A percentile compares a stretch with the other conserved stretches of the same genome.
These are phyloP conservation scores for Boloria euphrosyne DNA, from an alignment of 2,888 invertebrate genomes.

Conservation along the genomic window DNA sequence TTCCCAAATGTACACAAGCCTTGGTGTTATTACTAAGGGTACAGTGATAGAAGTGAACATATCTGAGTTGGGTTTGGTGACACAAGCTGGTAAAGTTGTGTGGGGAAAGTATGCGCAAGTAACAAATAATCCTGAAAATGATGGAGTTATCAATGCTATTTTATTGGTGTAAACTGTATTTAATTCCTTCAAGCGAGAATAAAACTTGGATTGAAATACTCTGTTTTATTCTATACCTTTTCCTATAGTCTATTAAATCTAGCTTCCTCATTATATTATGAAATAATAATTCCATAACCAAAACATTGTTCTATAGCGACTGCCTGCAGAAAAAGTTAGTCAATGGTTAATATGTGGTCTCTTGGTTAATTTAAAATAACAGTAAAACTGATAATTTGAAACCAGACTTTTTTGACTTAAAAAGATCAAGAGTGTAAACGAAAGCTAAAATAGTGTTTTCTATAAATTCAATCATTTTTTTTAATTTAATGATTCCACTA, in stretches of 20 bases:
- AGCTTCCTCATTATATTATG: not conserved
- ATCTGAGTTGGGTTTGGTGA: slow-evolving; percentile 98
- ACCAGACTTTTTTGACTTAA: too few species aligned
- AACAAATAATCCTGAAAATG: slow-evolving; percentile 99
- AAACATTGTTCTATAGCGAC: too few species aligned
- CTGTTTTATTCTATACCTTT: slow-evolving; percentile 26
- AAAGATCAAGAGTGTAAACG: too few species aligned
- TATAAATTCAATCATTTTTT: too few species aligned
- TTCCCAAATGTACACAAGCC: slow-evolving; percentile 97
- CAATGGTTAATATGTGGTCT: too few species aligned
- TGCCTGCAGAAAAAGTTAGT: too few species aligned
- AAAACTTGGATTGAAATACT: slow-evolving; percentile 34
- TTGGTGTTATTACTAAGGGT: slow-evolving; percentile 99
- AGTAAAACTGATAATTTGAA: too few species aligned
- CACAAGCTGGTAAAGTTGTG: slow-evolving; percentile 99
- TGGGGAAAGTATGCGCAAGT: slow-evolving; percentile 99
- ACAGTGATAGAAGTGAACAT: slow-evolving; percentile 99
- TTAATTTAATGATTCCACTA: too few species aligned
- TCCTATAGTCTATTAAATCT: not conserved
- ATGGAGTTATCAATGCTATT: slow-evolving; percentile 99
- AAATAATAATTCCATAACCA: too few species aligned
- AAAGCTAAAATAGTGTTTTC: too few species aligned
- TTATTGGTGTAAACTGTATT: slow-evolving; percentile 89
- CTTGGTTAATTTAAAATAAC: too few species aligned
- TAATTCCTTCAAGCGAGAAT: slow-evolving; percentile 33